Base-by-base conservation (phyloP, 1,140 invertebrate species). In the Orchestia grillus region DNA sequence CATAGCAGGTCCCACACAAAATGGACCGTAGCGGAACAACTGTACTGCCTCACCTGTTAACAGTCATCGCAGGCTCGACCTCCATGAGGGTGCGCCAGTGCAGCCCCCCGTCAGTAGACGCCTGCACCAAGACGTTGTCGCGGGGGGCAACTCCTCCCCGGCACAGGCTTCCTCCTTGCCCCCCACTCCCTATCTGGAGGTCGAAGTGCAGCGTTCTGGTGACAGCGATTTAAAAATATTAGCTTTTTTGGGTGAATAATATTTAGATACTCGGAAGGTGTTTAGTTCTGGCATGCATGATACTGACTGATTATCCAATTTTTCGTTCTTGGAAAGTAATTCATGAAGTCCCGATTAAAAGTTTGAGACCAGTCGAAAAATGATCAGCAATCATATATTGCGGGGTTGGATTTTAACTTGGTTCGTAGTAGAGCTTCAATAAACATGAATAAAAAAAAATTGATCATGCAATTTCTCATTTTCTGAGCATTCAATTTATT, bases 121-220 rank as follows among this genome's bases (percentile, higher is more conserved):
- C 94, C 87, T 97, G 62, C 19, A 97, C 87, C 19, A 96, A n/a
- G n/a, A 97, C 96, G 47, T 97, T 96, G 92, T 97, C 96, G 0
- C 96, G 95, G 0, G 96, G 96, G 6, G 96, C 94, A 19, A 87
- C 44, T 11, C 96, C 96, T 44, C 53, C 87, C 44, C 95, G 96
- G 88, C 96, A 97, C 41, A 94, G 92, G 92, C 96, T 87, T 4
- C 96, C 96, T 15, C 87, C 87, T 3, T 41, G 41, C 23, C 96
- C 96, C 0, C 90, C 87, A 0, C 96, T 95, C 57, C 96, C 96
- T 44, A 97, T 96, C 94, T 96, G 96, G n/a, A 97, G 96, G 92
- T 96, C 94, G 95, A 97, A 97, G 15, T 96, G 95, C 91, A 97
- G 95, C 91, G 96, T 96, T 95, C 96, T 97, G 96, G 23, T 16